These are phyloP conservation scores for Acrocyrtus sp. DNA, from an alignment of 2,888 invertebrate species.

Conservation along the genomic window DNA sequence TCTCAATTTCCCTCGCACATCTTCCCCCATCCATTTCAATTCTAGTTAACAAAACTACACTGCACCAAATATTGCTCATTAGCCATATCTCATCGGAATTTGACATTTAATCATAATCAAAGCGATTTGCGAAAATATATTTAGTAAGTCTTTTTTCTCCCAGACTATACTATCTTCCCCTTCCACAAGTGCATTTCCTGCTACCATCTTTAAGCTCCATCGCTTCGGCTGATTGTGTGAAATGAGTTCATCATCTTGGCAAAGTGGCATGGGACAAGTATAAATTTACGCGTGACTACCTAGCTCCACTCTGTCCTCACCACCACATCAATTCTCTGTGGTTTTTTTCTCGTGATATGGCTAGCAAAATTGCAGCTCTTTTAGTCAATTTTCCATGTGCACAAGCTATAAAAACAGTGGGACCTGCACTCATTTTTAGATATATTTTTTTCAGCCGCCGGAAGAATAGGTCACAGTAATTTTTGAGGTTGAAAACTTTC, in stretches of 20 bases:
- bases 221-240: constrained; percentile 1
- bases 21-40: too few relatives aligned
- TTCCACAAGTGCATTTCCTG: background rate
- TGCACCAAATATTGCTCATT: too few relatives aligned
- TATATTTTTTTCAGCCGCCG: too few relatives aligned
- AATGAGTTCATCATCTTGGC: background rate
- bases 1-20: too few relatives aligned
- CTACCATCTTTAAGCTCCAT: background rate
- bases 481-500: background rate
- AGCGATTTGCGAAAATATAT: too few relatives aligned
- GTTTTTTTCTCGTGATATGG: background rate
- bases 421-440: constrained; percentile 1
- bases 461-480: background rate
- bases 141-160: too few relatives aligned
- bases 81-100: too few relatives aligned
- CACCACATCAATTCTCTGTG: background rate
- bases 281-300: background rate
- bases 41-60: too few relatives aligned
- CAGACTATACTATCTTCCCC: background rate
- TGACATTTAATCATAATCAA: too few relatives aligned
- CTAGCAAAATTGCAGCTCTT: background rate
- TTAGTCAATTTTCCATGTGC: background rate
- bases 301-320: too few relatives aligned
- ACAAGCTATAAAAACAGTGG: constrained; percentile 5
- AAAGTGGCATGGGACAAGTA: background rate